Conservation (phyloP, 2,797 vertebrate species). For the Pangasius djambal region DNA sequence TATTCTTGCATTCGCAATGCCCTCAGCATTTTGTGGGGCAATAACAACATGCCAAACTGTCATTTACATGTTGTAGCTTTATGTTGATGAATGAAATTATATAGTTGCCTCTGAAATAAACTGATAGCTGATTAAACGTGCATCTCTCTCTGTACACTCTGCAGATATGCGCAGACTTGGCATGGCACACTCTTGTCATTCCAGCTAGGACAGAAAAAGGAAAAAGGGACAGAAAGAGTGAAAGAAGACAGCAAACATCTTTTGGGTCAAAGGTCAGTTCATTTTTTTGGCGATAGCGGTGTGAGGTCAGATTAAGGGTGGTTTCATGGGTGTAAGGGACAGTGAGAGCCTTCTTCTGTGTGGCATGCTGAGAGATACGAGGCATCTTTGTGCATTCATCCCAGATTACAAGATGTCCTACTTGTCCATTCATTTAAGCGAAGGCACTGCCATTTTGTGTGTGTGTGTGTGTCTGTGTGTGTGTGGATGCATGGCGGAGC, state of each 20-base stretch:
- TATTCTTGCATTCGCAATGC: not conserved
- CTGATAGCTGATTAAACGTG: not conserved
- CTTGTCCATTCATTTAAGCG: constrained; percentile 44
- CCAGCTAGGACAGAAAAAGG: constrained; percentile 18
- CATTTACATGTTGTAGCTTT: not conserved
- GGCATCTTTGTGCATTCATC: constrained; percentile 52
- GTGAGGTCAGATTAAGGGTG: constrained; percentile 52
- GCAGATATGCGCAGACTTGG: constrained; percentile 20
- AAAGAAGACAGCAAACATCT: constrained; percentile 31
- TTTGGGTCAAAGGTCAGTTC: constrained; percentile 50
- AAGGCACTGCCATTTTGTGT: constrained; percentile 30
- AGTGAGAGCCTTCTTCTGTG: constrained; percentile 52
- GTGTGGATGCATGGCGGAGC: constrained; percentile 3
- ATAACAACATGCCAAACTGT: constrained; percentile 9
- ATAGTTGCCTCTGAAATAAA: constrained; percentile 15
- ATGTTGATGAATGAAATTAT: not conserved
- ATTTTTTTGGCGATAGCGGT: constrained; percentile 57
- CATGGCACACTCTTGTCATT: constrained; percentile 11
- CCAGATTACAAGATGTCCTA: constrained; percentile 35
- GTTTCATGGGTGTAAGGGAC: constrained; percentile 50
- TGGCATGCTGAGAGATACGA: constrained; percentile 46
- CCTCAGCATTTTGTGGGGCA: not conserved
- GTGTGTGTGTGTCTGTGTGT: constrained; percentile 42
- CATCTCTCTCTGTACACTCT: constrained; percentile 14
- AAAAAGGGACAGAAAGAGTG: constrained; percentile 18